Base-by-base conservation (phyloP, 2,797 vertebrate genomes). In the Eidolon dupreanum region DNA sequence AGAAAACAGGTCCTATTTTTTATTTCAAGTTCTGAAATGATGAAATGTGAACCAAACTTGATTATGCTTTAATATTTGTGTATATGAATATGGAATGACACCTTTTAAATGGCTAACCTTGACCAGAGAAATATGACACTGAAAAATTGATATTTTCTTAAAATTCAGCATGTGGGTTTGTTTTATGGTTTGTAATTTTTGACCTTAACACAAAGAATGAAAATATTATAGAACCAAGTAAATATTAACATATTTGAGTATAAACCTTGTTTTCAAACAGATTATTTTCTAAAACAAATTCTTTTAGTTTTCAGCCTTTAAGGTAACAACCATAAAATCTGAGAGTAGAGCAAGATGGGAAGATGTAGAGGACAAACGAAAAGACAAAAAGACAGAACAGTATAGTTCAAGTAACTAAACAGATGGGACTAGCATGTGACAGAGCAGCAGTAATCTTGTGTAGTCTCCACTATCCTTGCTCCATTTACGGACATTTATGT, bases 21-120 rank as follows among this genome's bases (percentile, higher is more conserved):
- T 78, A 70, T 57, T 91, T 90, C 36, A 82, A 46, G 8, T 88
- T 96, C 94, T 22, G 78, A 97, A 96, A 83, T 90, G 8, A 77
- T 77, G 43, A 91, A 63, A 57, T 71, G 38, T 71, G 22, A 95
- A 65, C 53, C 53, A 89, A 61, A 87, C 24, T 51, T 66, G 15
- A 26, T 89, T 93, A 71, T 93, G 43, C 17, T 81, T 92, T 94
- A 68, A 8, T 63, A 70, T 88, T 20, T 88, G 4, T 59, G 4
- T 88, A 24, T 68, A 31, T 87, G 49, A 83, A 81, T 77, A 68
- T 68, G 4, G 66, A 87, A 75, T 81, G 59, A 33, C 49, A 79
- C 17, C 88, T 71, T 79, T 22, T 90, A 79, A 96, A 74, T 13
- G 59, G 31, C 28, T 95, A 38, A 73, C 36, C 26, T 96, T 90